Evolutionary conservation across 2,113 vertebrate species (phyloP).

Genomic region (Rhagologus leucostigma): DNA sequence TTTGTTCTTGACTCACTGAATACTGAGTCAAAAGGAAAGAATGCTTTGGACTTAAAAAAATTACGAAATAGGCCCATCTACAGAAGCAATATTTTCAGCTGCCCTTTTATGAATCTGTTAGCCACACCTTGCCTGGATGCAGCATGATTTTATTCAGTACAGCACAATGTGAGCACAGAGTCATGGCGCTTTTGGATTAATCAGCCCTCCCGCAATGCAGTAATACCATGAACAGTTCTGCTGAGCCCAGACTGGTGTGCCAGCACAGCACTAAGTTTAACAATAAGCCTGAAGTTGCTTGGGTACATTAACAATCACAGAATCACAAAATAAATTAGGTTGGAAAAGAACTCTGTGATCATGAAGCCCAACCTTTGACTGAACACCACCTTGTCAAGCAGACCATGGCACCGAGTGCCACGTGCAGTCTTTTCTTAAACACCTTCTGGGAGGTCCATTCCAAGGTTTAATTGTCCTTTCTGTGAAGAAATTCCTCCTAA

Average conservation of each 20-base stretch:
- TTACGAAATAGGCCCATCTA: not conserved
- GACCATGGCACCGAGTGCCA: not conserved
- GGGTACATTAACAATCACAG: not conserved
- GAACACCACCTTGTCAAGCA: not conserved
- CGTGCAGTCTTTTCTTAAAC: not conserved
- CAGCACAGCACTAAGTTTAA: not conserved
- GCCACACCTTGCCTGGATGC: not conserved
- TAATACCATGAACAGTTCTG: not conserved
- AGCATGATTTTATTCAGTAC: not conserved
- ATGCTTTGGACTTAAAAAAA: not conserved
- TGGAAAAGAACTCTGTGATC: not conserved
- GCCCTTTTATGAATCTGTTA: not conserved
- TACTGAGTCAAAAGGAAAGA: not conserved
- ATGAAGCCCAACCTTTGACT: not conserved
- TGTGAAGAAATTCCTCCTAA: not conserved
- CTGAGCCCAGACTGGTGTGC: not conserved
- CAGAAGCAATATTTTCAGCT: not conserved
- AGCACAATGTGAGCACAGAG: not conserved
- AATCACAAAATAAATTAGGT: not conserved
- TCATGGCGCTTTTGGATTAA: not conserved
- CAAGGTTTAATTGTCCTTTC: not conserved
- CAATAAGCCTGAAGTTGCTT: not conserved
- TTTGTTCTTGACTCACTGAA: not conserved
- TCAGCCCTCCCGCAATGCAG: not conserved
- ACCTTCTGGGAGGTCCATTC: not conserved